Evolutionary conservation across 2,113 vertebrate species (phyloP).

Genomic region (Strix uralensis): DNA sequence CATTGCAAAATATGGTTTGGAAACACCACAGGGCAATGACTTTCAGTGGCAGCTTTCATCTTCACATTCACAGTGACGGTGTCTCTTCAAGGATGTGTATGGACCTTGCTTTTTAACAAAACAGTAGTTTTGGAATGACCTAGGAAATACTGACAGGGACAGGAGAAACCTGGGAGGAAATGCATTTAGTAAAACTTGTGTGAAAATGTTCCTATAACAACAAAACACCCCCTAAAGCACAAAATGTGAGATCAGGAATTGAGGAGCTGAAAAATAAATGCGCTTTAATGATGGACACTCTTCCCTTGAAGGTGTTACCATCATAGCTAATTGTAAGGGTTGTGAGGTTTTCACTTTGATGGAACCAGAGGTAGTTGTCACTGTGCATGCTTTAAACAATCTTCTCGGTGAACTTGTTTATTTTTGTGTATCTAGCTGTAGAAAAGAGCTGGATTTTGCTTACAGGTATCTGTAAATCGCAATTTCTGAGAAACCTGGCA

Average conservation of each 20-base stretch:
- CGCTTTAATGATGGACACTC: neutral
- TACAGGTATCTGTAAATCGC: neutral
- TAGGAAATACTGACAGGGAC: neutral
- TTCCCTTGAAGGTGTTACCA: neutral
- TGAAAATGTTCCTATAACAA: conserved; percentile 13
- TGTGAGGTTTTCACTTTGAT: neutral
- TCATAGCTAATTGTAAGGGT: neutral
- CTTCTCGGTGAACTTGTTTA: neutral
- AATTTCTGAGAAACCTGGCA: neutral
- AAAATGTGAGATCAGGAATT: neutral
- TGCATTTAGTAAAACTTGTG: neutral
- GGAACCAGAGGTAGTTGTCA: neutral
- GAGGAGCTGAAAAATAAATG: neutral
- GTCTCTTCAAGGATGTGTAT: neutral
- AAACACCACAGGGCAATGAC: neutral
- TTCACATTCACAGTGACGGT: neutral
- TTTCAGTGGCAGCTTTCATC: neutral
- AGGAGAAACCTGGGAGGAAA: neutral
- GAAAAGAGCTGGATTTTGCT: neutral
- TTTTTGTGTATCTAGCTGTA: neutral
- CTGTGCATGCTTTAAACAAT: neutral
- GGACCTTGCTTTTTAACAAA: neutral
- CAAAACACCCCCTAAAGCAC: neutral
- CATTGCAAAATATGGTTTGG: neutral
- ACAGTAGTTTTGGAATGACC: neutral